phyloP scores from a whole-genome alignment of 2,797 vertebrate species.

The Lacerta agilis region DNA sequence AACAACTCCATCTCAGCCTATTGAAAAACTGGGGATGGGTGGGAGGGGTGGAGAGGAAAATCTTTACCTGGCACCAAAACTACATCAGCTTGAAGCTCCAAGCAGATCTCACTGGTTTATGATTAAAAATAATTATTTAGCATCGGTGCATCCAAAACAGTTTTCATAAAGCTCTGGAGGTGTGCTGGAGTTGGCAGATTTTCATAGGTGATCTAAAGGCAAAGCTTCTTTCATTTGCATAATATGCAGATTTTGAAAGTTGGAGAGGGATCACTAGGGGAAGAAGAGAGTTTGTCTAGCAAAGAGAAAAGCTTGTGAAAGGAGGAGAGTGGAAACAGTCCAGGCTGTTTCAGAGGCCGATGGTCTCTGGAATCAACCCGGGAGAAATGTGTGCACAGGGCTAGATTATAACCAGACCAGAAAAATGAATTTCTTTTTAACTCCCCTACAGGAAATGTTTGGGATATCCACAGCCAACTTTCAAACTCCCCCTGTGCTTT shows the following conservation, averaged over 20 bases:
- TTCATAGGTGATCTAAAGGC: not conserved
- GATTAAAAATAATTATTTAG: not conserved
- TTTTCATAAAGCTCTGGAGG: not conserved
- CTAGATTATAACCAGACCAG: no score
- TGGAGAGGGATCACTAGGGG: not conserved
- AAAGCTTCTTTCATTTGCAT: not conserved
- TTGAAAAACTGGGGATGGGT: no score
- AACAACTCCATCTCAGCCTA: no score
- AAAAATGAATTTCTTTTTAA: not conserved
- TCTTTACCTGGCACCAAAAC: no score
- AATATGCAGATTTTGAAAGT: conserved; percentile 9
- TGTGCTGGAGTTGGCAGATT: not conserved
- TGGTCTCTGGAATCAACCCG: not conserved
- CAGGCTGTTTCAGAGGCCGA: not conserved
- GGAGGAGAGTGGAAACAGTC: not conserved
- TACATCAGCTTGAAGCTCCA: no score
- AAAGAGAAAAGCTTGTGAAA: not conserved
- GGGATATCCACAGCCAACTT: no score
- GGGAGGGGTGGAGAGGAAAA: no score
- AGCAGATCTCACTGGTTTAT: not conserved
- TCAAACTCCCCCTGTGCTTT: not conserved
- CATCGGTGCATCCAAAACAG: not conserved
- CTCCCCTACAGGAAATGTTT: no score
- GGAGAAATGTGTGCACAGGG: not conserved
- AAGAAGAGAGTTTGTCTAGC: not conserved